Percentiles rank a stretch among this genome's conserved stretches.
phyloP scores from a whole-genome alignment of 2,888 invertebrate genomes.

The Tenodera sinensis region DNA sequence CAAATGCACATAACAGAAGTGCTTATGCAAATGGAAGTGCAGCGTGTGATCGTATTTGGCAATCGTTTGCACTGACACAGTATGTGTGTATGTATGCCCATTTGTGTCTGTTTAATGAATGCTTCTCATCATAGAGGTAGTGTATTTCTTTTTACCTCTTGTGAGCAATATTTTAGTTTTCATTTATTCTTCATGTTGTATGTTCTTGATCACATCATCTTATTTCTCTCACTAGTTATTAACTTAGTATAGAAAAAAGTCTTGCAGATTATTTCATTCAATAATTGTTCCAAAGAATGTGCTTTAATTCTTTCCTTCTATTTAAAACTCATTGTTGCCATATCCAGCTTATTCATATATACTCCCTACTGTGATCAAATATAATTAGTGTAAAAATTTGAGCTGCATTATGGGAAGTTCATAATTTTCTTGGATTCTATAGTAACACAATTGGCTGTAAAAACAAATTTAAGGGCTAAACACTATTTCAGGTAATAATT shows the following conservation, averaged over 20 bases:
- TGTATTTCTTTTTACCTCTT: background rate
- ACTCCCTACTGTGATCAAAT: background rate
- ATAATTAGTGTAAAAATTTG: background rate
- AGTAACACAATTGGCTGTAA: too few species aligned
- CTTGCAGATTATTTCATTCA: background rate
- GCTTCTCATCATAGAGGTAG: background rate
- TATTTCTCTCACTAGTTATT: background rate
- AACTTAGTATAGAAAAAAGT: background rate
- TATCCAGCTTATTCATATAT: background rate
- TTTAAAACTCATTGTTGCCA: background rate
- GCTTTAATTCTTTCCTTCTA: background rate
- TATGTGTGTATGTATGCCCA: background rate
- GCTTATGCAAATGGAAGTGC: background rate
- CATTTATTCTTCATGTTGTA: background rate
- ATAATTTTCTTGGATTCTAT: background rate
- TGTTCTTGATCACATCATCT: background rate
- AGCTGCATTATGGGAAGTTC: background rate
- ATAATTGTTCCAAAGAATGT: background rate
- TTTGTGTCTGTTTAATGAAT: background rate
- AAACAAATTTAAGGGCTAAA: background rate
- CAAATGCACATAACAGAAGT: background rate
- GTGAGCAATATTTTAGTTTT: background rate
- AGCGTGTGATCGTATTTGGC: background rate
- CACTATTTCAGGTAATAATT: background rate
- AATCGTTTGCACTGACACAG: background rate